Evolutionary conservation across 2,113 vertebrate genomes (phyloP).

Genomic region (Lycaon pictus): DNA sequence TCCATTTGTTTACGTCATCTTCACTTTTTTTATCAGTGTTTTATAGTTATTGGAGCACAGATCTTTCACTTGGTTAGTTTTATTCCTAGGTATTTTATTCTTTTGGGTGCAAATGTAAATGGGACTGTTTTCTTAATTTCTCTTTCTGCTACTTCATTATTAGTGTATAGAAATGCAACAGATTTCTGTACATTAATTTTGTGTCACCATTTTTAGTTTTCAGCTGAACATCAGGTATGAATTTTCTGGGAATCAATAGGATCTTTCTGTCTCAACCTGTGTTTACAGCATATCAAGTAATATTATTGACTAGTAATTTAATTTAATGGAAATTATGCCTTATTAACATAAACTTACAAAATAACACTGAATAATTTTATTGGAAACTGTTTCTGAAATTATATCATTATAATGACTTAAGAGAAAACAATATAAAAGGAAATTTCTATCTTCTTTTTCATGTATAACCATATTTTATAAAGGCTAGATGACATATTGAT

Average conservation of each 20-base stretch:
- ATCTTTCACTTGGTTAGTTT: background rate
- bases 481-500: background rate
- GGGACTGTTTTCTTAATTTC: background rate
- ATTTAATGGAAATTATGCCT: constrained; percentile 38
- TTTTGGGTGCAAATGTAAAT: background rate
- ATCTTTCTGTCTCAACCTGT: background rate
- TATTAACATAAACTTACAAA: constrained; percentile 56
- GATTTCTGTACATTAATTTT: background rate
- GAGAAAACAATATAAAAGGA: background rate
- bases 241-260: constrained; percentile 37
- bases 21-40: background rate
- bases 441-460: background rate
- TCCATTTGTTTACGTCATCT: background rate
- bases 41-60: background rate
- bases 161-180: background rate
- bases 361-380: constrained; percentile 37
- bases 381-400: constrained; percentile 54
- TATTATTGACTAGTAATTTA: constrained; percentile 63
- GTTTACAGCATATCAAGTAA: constrained; percentile 41
- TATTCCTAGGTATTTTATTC: background rate
- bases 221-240: background rate
- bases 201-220: background rate
- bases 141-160: background rate
- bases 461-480: background rate
- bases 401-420: background rate